phyloP scores from a whole-genome alignment of 2,888 invertebrate genomes.

The Boloria selene region DNA sequence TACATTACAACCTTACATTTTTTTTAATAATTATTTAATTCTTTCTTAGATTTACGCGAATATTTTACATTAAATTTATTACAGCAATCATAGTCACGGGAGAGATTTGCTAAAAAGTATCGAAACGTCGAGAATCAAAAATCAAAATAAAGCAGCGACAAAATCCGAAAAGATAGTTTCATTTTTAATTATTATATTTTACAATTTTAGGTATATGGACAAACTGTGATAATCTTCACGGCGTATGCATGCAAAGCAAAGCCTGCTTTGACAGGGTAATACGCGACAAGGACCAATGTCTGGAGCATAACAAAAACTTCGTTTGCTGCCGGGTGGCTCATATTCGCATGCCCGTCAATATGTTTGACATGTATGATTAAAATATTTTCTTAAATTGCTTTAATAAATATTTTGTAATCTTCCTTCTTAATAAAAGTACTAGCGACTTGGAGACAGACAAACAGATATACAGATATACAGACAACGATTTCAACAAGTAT shows the following conservation, averaged over 20 bases:
- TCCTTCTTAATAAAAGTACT: not conserved
- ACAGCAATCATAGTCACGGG: too few relatives aligned
- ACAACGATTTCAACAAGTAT: too few relatives aligned
- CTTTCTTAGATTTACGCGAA: too few relatives aligned
- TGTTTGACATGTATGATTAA: conserved; percentile 37
- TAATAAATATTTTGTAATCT: not conserved
- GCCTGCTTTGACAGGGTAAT: conserved; percentile 49
- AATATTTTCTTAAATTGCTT: not conserved
- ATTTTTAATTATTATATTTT: not conserved
- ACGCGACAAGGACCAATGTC: conserved; percentile 42
- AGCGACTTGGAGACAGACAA: too few relatives aligned
- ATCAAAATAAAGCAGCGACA: too few relatives aligned
- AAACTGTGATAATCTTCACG: conserved; percentile 43
- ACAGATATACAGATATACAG: too few relatives aligned
- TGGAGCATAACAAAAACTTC: conserved; percentile 37
- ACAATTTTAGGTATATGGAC: conserved; percentile 25
- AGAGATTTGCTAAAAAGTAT: too few relatives aligned
- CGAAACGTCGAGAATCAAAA: too few relatives aligned
- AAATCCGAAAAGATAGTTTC: too few relatives aligned
- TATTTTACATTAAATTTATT: too few relatives aligned
- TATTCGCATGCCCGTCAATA: conserved; percentile 45
- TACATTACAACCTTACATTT: too few relatives aligned
- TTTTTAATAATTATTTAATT: too few relatives aligned
- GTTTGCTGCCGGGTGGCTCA: conserved; percentile 51
- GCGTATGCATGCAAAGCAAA: conserved; percentile 49